phyloP scores from a whole-genome alignment of 35 echinoderm and acorn worm genomes.

The Hemicentrotus pulcherrimus region DNA sequence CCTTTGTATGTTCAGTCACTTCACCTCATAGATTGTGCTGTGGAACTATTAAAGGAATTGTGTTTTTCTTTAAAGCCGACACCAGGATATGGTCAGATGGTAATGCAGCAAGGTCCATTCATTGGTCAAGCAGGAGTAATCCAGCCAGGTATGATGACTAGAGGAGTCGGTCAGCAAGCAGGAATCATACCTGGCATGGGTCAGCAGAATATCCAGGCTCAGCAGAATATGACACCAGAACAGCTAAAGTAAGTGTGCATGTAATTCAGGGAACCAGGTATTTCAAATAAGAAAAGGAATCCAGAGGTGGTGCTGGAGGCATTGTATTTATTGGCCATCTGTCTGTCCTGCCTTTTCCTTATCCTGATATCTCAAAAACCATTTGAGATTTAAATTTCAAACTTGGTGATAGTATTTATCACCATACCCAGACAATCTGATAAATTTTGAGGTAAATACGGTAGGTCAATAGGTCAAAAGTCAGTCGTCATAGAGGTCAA shows the following conservation, averaged over 20 bases:
- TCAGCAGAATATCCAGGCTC: background rate
- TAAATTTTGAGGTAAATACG: too few relatives aligned
- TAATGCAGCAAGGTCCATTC: background rate
- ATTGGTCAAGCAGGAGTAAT: constrained; percentile 34
- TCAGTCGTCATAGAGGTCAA: too few relatives aligned
- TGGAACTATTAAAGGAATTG: background rate
- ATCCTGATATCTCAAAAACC: too few relatives aligned
- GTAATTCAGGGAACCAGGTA: too few relatives aligned
- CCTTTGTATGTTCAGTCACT: background rate
- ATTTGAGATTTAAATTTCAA: too few relatives aligned
- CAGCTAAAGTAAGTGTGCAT: constrained; percentile 11
- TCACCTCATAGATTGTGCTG: background rate
- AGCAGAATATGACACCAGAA: constrained; percentile 21
- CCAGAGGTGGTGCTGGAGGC: too few relatives aligned
- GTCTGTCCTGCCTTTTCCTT: too few relatives aligned
- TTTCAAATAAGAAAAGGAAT: too few relatives aligned
- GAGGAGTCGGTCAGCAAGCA: constrained; percentile 9
- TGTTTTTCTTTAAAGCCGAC: background rate
- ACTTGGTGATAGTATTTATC: too few relatives aligned
- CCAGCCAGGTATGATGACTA: background rate
- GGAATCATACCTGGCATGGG: constrained; percentile 34
- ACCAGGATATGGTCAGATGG: constrained; percentile 16
- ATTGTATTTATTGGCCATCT: too few relatives aligned
- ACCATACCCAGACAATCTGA: too few relatives aligned
- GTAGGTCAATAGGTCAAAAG: too few relatives aligned